phyloP scores from a whole-genome alignment of 2,888 invertebrate species.

The Suillia variegata region DNA sequence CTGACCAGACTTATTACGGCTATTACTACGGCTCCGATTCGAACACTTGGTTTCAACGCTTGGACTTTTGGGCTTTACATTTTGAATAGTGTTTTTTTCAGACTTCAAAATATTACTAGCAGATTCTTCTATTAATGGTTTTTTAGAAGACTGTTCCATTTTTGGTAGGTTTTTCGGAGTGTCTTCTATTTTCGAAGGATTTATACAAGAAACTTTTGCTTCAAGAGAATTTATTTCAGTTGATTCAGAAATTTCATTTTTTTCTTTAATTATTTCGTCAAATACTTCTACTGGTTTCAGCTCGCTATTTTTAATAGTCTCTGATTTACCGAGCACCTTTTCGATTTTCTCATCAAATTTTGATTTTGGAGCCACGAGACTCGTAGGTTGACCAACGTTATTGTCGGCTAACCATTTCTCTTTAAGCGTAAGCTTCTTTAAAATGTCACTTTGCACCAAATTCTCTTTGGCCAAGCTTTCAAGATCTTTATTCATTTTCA shows the following conservation, averaged over 20 bases:
- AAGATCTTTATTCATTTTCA: conserved; percentile 60
- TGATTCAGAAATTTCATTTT: too few relatives aligned
- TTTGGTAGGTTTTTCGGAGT: neutral
- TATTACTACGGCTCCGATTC: conserved; percentile 30
- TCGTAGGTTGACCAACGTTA: conserved; percentile 31
- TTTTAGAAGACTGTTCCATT: neutral
- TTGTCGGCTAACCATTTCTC: conserved; percentile 60
- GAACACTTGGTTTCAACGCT: conserved; percentile 39
- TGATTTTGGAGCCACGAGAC: conserved; percentile 33
- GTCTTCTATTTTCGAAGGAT: neutral
- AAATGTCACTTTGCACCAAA: conserved; percentile 58
- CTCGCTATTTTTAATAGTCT: too few relatives aligned
- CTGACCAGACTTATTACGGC: conserved; percentile 20
- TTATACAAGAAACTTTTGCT: too few relatives aligned
- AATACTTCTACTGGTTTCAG: conserved; percentile 22
- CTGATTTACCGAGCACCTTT: conserved; percentile 22
- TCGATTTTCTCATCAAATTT: conserved; percentile 48
- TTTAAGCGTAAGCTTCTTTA: conserved; percentile 58
- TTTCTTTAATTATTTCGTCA: too few relatives aligned
- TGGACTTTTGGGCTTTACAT: conserved; percentile 38
- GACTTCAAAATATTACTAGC: neutral
- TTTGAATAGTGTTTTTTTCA: conserved; percentile 21
- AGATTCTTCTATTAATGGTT: neutral
- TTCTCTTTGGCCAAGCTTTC: conserved; percentile 58
- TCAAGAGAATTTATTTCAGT: too few relatives aligned